A percentile compares a stretch with the other conserved stretches of the same genome.
phyloP scores from a whole-genome alignment of 2,888 invertebrate genomes.

The Sarcophaga subvicina region DNA sequence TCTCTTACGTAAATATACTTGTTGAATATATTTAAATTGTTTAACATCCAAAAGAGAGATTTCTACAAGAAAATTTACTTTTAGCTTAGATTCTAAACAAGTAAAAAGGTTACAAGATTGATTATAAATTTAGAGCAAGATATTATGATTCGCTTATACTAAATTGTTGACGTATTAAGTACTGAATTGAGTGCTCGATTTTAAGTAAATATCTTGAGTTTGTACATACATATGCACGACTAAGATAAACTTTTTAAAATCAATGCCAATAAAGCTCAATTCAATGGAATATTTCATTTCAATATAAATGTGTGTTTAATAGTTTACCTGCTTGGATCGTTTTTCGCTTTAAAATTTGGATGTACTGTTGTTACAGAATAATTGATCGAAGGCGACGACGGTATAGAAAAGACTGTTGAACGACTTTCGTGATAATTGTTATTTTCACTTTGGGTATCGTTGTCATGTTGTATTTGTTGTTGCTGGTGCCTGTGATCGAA shows the following conservation, averaged over 20 bases:
- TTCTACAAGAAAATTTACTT: not conserved
- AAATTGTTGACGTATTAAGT: too few relatives aligned
- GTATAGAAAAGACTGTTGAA: constrained; percentile 70
- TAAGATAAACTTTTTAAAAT: too few relatives aligned
- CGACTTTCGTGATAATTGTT: constrained; percentile 43
- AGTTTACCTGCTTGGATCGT: constrained; percentile 40
- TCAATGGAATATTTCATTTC: not conserved
- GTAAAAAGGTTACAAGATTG: not conserved
- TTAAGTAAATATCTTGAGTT: too few relatives aligned
- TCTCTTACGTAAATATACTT: not conserved
- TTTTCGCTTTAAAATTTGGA: constrained; percentile 25
- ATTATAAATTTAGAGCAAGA: not conserved
- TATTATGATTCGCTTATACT: too few relatives aligned
- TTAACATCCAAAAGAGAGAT: not conserved
- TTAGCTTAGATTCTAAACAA: not conserved
- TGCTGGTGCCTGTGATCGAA: constrained; percentile 33
- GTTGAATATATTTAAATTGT: not conserved
- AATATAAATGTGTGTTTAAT: not conserved
- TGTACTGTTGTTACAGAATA: constrained; percentile 28
- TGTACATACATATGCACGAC: too few relatives aligned
- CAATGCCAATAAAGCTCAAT: too few relatives aligned
- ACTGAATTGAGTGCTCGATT: too few relatives aligned
- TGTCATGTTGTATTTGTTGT: constrained; percentile 28
- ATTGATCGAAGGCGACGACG: constrained; percentile 53
- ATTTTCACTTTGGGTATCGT: constrained; percentile 26